Evolutionary conservation across 1,140 invertebrate genomes (phyloP), one percentile per base, ranked within the genome.

Genomic region (Drosophila azteca): DNA sequence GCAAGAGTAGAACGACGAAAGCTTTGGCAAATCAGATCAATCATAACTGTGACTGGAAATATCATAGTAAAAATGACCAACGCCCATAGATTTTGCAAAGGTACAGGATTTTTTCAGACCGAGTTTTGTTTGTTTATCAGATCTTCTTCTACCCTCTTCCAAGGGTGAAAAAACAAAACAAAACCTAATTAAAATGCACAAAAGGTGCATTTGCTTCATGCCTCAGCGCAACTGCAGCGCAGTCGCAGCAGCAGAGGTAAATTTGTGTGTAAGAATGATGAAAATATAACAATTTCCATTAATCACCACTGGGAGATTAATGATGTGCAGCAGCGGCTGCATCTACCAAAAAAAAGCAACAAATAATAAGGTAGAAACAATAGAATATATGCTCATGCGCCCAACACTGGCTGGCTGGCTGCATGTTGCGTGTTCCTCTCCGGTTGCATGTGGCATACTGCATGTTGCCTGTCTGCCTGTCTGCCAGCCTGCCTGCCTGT

Each of bases 291-390:
- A 65, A 78, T 66, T 50, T 70, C 53, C 66, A 83, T 83, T 83
- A 82, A 83, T 83, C 79, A 83, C 63, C 75, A 75, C 78, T 6
- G 35, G 52, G 35, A 69, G 79, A 82, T 82, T 83, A 83, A 83
- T 83, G 79, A 78, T 83, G 69, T 82, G 79, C 79, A 65, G 68
- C 76, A 78, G 66, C 26, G 35, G 6, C 17, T 67, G 49, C 55
- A 49, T 62, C 52, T 55, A 74, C 54, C 60, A 50, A 79, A 57
- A 68, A 67, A 44, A 64, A 61, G 46, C 53, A 11, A 45, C 50
- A 69, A 35, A 62, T 46, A 67, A 35, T 13, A 13, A 39, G 35
- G 54, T 29, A 26, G 54, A 58, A 68, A 55, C 58, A 59, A 44
- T 59, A 59, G 54, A 77, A 54, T 63, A 44, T 24, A 20, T 52